phyloP scores from a whole-genome alignment of 2,797 vertebrate genomes.

The Falco berigora region DNA sequence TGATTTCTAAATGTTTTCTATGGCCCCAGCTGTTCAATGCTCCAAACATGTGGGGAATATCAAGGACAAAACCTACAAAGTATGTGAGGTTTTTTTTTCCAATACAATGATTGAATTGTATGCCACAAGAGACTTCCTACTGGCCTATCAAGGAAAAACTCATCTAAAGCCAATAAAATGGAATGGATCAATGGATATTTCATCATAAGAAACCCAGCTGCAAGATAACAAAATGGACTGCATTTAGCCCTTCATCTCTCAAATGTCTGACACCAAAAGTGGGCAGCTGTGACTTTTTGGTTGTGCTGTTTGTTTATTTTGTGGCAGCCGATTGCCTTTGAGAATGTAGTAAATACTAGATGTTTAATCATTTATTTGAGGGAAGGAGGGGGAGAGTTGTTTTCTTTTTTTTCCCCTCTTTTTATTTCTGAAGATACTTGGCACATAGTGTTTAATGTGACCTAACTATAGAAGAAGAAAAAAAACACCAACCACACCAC shows the following conservation, averaged over 20 bases:
- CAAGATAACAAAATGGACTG: not conserved
- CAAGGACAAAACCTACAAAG: slow-evolving; percentile 22
- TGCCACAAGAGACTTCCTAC: not conserved
- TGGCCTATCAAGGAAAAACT: slow-evolving; percentile 1
- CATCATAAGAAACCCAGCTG: slow-evolving; percentile 42
- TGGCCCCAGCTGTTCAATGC: not conserved
- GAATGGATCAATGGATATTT: slow-evolving; percentile 34
- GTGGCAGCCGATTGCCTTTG: not conserved
- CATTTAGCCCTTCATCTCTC: not conserved
- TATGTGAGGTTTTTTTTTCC: not conserved
- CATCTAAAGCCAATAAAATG: slow-evolving; percentile 1
- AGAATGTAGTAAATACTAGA: not conserved
- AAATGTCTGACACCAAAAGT: not conserved
- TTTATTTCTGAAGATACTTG: slow-evolving; percentile 41
- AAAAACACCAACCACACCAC: not conserved
- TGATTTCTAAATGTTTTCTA: slow-evolving; percentile 28
- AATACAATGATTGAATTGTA: not conserved
- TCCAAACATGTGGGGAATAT: not conserved
- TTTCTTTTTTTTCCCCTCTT: not conserved
- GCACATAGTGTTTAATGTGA: not conserved
- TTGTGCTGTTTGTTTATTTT: slow-evolving; percentile 1
- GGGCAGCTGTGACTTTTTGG: slow-evolving; percentile 6
- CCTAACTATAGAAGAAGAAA: not conserved
- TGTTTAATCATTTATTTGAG: slow-evolving; percentile 11
- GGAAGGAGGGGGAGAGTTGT: not conserved